Evolutionary conservation across 2,113 vertebrate genomes (phyloP), one percentile per base, ranked within the genome.

Genomic region (Aegotheles bennettii): DNA sequence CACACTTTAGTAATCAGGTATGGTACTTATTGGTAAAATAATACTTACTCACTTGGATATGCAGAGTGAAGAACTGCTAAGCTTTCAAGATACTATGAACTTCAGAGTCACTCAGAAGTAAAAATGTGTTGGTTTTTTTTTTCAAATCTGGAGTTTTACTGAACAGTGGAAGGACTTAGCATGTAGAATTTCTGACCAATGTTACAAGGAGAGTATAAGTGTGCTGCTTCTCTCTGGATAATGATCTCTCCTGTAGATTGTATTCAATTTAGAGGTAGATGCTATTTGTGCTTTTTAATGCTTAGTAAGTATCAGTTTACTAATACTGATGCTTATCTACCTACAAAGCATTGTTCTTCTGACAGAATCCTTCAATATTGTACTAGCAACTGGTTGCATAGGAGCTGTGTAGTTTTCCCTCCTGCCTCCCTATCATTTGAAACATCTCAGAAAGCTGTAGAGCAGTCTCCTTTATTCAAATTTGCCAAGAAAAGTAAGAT

Each of bases 241-340:
- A 48, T 53, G 33, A 17, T 84, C 10, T 93, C 42, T 84, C 67
- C 79, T 90, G 36, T 83, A 68, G 63, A 31, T 31, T 63, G 40
- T 54, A 43, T 80, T 91, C 23, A 42, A 2, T 78, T 75, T 87
- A 40, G 42, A 78, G 23, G 47, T 81, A 56, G 56, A 84, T 50
- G 42, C 21, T 69, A 26, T 93, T 92, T 90, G 56, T 79, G 64
- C 68, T 93, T 93, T 94, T 90, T 87, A 74, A 40, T 64, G 56
- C 53, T 63, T 36, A 47, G 45, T 57, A 86, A 48, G 85, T 89
- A 50, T 83, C 69, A 57, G 16, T n/a, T 93, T 91, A 68, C 63
- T 45, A 25, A 16, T 78, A 40, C 53, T 79, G 57, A 54, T 90
- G 38, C 31, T 88, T 73, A 67, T 85, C 12, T 9, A n/a, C 64